Percentiles rank a stretch among this genome's conserved stretches.
phyloP scores from a whole-genome alignment of 1,140 invertebrate genomes.

The Pachypeltis micranthus region DNA sequence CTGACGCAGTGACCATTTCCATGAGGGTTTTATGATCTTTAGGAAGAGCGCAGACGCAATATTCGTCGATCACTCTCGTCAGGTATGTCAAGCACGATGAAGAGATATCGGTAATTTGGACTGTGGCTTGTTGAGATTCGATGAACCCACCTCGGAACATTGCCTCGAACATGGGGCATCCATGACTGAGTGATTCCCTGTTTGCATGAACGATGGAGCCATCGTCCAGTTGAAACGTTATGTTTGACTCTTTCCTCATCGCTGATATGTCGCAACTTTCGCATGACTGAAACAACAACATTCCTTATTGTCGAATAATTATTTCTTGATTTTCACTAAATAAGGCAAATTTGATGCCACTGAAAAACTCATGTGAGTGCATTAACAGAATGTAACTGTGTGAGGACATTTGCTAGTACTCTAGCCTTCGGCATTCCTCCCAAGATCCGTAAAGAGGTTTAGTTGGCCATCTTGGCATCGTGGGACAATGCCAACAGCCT shows the following conservation, averaged over 20 bases:
- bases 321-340: too few species aligned
- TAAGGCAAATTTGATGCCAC: too few species aligned
- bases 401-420: too few species aligned
- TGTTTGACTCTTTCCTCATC: constrained; percentile 30
- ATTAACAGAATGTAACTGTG: too few species aligned
- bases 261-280: constrained; percentile 23
- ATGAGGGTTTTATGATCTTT: constrained; percentile 42
- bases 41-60: constrained; percentile 30
- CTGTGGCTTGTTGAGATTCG: constrained; percentile 43
- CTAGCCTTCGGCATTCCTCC: too few species aligned
- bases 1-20: constrained; percentile 51
- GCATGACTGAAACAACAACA: constrained; percentile 13
- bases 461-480: too few species aligned
- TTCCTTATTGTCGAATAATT: too few species aligned
- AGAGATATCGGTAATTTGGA: constrained; percentile 24
- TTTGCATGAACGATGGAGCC: constrained; percentile 45
- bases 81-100: constrained; percentile 23
- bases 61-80: constrained; percentile 19
- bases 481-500: too few species aligned
- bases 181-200: constrained; percentile 44
- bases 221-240: constrained; percentile 52
- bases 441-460: too few species aligned
- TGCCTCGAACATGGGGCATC: constrained; percentile 50
- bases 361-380: too few species aligned
- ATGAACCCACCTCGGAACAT: constrained; percentile 53